Evolutionary conservation across 2,113 vertebrate genomes (phyloP).

Genomic region (Fregetta grallaria): DNA sequence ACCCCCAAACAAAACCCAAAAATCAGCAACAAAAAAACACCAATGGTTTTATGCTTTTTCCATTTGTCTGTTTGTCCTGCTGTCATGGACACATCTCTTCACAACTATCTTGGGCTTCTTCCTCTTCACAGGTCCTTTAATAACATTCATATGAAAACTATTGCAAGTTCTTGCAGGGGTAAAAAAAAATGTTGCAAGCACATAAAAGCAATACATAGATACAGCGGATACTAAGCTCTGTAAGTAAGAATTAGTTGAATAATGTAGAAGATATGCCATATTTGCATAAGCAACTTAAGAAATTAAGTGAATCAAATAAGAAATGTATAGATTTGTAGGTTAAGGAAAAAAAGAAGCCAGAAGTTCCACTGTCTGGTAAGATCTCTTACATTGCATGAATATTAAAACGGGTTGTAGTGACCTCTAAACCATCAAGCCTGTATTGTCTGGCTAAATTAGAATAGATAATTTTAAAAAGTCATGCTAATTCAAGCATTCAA

Average conservation of each 20-base stretch:
- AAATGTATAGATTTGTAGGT: neutral
- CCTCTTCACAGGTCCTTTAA: neutral
- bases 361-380: neutral
- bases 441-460: neutral
- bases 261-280: neutral
- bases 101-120: neutral
- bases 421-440: neutral
- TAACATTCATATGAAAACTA: neutral
- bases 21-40: fast-evolving
- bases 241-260: neutral
- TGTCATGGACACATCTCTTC: neutral
- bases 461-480: neutral
- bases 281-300: neutral
- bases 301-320: neutral
- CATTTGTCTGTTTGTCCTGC: neutral
- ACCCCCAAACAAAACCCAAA: fast-evolving
- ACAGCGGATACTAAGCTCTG: neutral
- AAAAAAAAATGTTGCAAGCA: neutral
- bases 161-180: neutral
- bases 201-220: neutral
- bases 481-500: neutral
- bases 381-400: neutral
- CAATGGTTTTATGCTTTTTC: neutral
- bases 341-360: neutral
- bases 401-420: neutral